Percentiles rank a stretch among this genome's conserved stretches.
phyloP scores from a whole-genome alignment of 1,140 invertebrate genomes.

The Trinorchestia longiramus region DNA sequence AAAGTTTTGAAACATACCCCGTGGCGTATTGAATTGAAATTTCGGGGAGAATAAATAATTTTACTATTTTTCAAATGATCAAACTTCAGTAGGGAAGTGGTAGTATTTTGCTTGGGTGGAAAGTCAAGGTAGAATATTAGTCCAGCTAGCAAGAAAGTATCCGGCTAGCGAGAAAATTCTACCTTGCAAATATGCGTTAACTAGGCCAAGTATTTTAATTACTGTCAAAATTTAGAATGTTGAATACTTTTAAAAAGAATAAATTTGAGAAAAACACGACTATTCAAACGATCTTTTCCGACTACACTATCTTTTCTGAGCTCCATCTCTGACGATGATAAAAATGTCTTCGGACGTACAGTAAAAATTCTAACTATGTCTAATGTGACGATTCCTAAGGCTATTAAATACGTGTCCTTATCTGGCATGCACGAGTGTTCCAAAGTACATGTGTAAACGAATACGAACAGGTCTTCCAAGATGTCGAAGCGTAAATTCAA shows the following conservation, averaged over 20 bases:
- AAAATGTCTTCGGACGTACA: background rate
- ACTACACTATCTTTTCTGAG: background rate
- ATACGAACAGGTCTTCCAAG: background rate
- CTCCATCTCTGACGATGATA: background rate
- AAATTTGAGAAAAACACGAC: background rate
- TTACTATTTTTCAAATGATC: no score
- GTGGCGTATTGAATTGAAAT: background rate
- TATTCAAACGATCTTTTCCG: background rate
- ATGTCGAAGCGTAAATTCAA: background rate
- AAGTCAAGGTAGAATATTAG: background rate
- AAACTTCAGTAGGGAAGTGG: no score
- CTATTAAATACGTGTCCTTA: background rate
- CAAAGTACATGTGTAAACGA: background rate
- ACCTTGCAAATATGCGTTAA: background rate
- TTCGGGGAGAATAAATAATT: no score
- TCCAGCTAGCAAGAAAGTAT: background rate
- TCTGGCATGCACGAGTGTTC: background rate
- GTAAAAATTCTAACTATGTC: background rate
- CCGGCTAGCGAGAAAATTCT: background rate
- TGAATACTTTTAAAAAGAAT: background rate
- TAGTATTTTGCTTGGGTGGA: no score
- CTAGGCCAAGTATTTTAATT: background rate
- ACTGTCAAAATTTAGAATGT: background rate
- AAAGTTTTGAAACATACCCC: background rate
- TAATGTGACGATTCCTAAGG: background rate